Conservation (phyloP, 2,113 vertebrate genomes). For the Rhodinocichla rosea region DNA sequence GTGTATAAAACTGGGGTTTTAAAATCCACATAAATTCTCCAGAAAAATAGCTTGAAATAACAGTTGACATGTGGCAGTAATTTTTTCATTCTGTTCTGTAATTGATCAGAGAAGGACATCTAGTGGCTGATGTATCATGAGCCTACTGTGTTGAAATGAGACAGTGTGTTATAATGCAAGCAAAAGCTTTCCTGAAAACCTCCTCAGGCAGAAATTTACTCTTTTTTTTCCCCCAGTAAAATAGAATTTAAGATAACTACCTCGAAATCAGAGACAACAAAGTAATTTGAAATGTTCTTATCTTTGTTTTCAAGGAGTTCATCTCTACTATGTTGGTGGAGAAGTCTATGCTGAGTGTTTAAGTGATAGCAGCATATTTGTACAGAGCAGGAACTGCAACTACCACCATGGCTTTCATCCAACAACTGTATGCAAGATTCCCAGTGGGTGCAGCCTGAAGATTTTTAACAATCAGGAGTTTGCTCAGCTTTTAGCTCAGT, state of each 20-base stretch:
- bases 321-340: slow-evolving; percentile 95
- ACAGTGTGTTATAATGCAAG: accelerated
- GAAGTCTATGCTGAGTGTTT: slow-evolving; percentile 97
- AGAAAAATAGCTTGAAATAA: background rate
- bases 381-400: slow-evolving; percentile 98
- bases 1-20: background rate
- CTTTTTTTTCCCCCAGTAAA: accelerated
- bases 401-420: slow-evolving; percentile 96
- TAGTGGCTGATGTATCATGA: slow-evolving; percentile 55
- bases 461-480: slow-evolving; percentile 99
- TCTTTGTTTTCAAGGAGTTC: slow-evolving; percentile 81
- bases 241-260: background rate
- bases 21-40: background rate
- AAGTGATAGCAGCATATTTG: slow-evolving; percentile 97
- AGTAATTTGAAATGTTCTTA: background rate
- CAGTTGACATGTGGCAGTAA: background rate
- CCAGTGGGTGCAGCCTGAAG: slow-evolving; percentile 95
- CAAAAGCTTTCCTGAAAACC: background rate
- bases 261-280: background rate
- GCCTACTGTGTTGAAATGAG: background rate
- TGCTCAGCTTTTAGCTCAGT: slow-evolving; percentile 94
- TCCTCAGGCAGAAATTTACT: background rate
- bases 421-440: slow-evolving; percentile 97
- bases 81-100: background rate
- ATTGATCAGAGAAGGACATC: slow-evolving; percentile 57